Evolutionary conservation across 2,888 invertebrate species (phyloP), one percentile per base, ranked within the genome.

Genomic region (Pharmacophagus antenor): DNA sequence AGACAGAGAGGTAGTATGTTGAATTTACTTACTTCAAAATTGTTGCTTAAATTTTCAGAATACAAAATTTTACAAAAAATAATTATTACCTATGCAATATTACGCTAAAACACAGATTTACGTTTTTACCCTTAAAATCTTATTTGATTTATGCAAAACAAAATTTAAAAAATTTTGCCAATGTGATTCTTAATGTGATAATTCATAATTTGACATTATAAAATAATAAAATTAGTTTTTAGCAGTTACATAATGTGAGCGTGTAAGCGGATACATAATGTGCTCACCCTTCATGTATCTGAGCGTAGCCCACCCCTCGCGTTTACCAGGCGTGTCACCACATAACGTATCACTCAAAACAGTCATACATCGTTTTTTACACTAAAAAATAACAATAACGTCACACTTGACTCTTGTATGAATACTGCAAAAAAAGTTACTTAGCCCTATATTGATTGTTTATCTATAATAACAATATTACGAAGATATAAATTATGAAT

Each of bases 201-300:
- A 37, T 2, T 15, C n/a, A 37, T 6, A 2, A 4, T 37, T n/a
- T n/a, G n/a, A n/a, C 37, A n/a, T 15, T 37, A 3, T 37, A 15
- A 37, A 37, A n/a, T 37, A 3, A 37, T 6, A n/a, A 37, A n/a
- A n/a, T 8, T 15, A n/a, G n/a, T n/a, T n/a, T 37, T 37, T 37
- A 5, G 3, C n/a, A 37, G 37, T 37, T 37, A 37, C n/a, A 6
- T 37, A 37, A 37, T 37, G 15, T 37, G n/a, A 15, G n/a, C 37
- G 3, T 37, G n/a, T 15, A 47, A 21, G 18, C 44, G 12, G 5
- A 21, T 56, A 64, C 46, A 51, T 56, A 52, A 53, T 51, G n/a
- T 50, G 70, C 88, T 88, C 80, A 89, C 89, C 88, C 88, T 89
- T 89, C 89, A 89, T 89, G 74, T 82, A 78, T 25, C 37, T 27